Evolutionary conservation across 2,113 vertebrate species (phyloP).

Genomic region (Plectropomus leopardus): DNA sequence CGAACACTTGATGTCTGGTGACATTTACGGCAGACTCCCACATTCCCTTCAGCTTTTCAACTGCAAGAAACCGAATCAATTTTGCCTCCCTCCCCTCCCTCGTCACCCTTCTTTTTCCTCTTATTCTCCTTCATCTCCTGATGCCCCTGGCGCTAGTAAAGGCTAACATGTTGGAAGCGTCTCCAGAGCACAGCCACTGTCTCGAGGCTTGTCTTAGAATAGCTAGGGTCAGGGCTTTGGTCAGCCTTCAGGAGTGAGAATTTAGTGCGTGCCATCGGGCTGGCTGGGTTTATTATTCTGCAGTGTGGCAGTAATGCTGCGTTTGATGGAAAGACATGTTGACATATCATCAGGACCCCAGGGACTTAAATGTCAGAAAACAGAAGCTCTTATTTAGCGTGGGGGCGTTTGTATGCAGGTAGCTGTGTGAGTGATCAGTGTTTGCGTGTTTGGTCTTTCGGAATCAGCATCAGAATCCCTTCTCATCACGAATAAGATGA

Average conservation of each 20-base stretch:
- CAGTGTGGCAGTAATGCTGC: slow-evolving; percentile 40
- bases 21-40: slow-evolving; percentile 56
- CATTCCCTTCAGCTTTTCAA: slow-evolving; percentile 48
- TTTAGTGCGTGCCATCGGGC: slow-evolving; percentile 51
- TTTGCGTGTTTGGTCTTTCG: slow-evolving; percentile 26
- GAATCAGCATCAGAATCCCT: slow-evolving; percentile 7
- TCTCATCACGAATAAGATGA: background rate
- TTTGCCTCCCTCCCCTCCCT: slow-evolving; percentile 1
- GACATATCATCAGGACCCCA: slow-evolving; percentile 40
- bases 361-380: slow-evolving; percentile 55
- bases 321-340: slow-evolving; percentile 49
- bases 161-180: slow-evolving; percentile 56
- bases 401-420: slow-evolving; percentile 20
- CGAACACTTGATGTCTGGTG: slow-evolving; percentile 38
- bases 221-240: slow-evolving; percentile 60
- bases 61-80: slow-evolving; percentile 63
- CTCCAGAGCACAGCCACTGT: slow-evolving; percentile 40
- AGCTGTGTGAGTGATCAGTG: background rate
- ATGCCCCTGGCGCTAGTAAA: slow-evolving; percentile 45
- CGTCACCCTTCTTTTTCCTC: background rate
- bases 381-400: slow-evolving; percentile 32
- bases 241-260: slow-evolving; percentile 50
- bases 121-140: slow-evolving; percentile 31
- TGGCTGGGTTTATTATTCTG: slow-evolving; percentile 51
- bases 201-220: slow-evolving; percentile 58